phyloP scores from a whole-genome alignment of 92 coral and sea anemone genomes.

The Pocillopora meandrina region DNA sequence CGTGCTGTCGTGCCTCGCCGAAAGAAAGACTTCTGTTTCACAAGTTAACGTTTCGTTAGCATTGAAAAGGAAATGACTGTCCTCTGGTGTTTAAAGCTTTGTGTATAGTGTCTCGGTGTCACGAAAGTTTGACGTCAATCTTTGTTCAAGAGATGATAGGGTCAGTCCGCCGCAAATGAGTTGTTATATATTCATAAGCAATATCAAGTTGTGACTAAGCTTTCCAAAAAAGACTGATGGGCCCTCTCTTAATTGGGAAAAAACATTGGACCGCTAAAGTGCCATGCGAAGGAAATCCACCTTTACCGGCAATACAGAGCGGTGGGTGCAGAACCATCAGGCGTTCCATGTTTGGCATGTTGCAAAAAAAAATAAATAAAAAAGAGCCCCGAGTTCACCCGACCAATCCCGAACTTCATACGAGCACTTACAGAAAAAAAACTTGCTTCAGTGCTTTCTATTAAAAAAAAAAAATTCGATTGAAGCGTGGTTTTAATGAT shows the following conservation, averaged over 20 bases:
- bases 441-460: too few species aligned
- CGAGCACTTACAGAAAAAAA: neutral
- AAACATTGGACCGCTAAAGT: neutral
- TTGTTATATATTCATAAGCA: neutral
- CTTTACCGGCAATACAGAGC: neutral
- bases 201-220: neutral
- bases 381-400: neutral
- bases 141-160: neutral
- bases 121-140: conserved; percentile 28
- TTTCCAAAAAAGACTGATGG: neutral
- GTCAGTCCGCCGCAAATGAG: neutral
- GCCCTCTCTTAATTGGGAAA: neutral
- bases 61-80: conserved; percentile 7
- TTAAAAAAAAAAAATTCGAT: too few species aligned
- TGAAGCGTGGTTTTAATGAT: too few species aligned
- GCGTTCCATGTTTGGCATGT: conserved; percentile 17
- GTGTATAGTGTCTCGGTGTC: neutral
- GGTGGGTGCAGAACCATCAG: conserved; percentile 21
- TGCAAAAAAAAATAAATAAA: too few species aligned
- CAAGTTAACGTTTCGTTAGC: neutral
- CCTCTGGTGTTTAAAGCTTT: conserved; percentile 4
- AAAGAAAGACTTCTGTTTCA: neutral
- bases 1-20: neutral
- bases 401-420: neutral
- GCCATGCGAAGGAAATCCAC: neutral